A percentile compares a stretch with the other conserved stretches of the same genome.
These are phyloP conservation scores for Portunus trituberculatus DNA, from an alignment of 1,140 invertebrate species.

Conservation along the genomic window DNA sequence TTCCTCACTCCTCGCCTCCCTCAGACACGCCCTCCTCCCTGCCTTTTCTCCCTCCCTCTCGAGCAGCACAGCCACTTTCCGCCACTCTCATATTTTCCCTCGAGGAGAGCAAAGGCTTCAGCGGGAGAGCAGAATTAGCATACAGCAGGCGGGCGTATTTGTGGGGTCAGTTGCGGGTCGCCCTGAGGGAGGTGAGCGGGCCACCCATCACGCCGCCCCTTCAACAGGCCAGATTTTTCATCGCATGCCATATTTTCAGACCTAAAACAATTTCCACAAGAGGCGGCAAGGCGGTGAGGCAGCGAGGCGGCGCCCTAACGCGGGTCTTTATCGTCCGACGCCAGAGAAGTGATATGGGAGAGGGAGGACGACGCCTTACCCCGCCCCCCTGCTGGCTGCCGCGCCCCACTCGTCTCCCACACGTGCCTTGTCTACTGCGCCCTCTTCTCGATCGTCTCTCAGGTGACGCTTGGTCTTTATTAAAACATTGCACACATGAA, in stretches of 20 bases:
- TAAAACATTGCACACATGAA: neutral
- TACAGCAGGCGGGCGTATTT: neutral
- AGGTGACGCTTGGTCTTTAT: conserved; percentile 25
- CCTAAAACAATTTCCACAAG: conserved; percentile 48
- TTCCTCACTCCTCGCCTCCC: neutral
- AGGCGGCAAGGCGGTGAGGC: neutral
- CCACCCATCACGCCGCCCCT: neutral
- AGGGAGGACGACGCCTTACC: neutral
- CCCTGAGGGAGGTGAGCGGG: neutral
- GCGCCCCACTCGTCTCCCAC: neutral
- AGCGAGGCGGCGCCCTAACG: neutral
- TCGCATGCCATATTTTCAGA: conserved; percentile 25
- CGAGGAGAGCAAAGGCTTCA: neutral
- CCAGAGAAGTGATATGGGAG: neutral
- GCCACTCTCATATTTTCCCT: conserved; percentile 27
- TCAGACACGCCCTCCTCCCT: conserved; percentile 24
- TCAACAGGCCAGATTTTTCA: conserved; percentile 49
- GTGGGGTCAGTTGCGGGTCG: neutral
- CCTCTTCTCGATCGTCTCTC: neutral
- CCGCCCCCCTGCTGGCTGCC: neutral
- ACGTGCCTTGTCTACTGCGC: neutral
- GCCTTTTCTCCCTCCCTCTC: neutral
- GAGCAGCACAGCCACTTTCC: neutral
- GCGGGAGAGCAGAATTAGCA: neutral
- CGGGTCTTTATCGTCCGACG: neutral